Conservation (phyloP, 2,888 invertebrate genomes). For the Geophilus truncorum region DNA sequence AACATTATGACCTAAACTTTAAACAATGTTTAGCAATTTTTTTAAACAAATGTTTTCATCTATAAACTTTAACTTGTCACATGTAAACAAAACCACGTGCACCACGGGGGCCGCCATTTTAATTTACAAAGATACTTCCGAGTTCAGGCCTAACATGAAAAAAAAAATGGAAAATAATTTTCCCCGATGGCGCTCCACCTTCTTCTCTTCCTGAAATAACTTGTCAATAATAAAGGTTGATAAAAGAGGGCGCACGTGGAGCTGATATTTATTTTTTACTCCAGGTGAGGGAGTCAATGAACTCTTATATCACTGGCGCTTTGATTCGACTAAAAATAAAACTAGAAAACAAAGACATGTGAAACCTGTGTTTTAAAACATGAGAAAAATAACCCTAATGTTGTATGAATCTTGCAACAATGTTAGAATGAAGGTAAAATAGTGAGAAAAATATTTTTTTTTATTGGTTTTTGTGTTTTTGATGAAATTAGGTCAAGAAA, state of each 20-base stretch:
- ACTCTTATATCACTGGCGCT: neutral
- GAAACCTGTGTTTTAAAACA: too few species aligned
- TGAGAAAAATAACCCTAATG: neutral
- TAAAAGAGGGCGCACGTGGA: neutral
- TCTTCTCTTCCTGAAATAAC: neutral
- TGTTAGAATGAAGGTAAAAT: too few species aligned
- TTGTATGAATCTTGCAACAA: neutral
- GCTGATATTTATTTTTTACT: neutral
- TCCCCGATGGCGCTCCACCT: neutral
- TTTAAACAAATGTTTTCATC: too few species aligned
- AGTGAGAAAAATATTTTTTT: too few species aligned
- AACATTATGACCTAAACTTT: too few species aligned
- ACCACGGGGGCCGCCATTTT: too few species aligned
- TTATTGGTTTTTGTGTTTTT: too few species aligned
- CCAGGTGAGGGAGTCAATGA: neutral
- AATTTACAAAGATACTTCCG: too few species aligned
- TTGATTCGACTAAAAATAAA: neutral
- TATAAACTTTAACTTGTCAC: too few species aligned
- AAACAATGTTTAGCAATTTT: too few species aligned
- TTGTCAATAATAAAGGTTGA: conserved; percentile 10
- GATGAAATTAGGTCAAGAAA: too few species aligned
- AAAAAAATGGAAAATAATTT: neutral
- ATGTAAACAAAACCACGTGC: too few species aligned
- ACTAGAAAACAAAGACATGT: neutral
- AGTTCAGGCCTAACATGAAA: neutral